These are phyloP conservation scores for Pandemis heparana DNA, from an alignment of 2,888 invertebrate species.

Conservation along the genomic window DNA sequence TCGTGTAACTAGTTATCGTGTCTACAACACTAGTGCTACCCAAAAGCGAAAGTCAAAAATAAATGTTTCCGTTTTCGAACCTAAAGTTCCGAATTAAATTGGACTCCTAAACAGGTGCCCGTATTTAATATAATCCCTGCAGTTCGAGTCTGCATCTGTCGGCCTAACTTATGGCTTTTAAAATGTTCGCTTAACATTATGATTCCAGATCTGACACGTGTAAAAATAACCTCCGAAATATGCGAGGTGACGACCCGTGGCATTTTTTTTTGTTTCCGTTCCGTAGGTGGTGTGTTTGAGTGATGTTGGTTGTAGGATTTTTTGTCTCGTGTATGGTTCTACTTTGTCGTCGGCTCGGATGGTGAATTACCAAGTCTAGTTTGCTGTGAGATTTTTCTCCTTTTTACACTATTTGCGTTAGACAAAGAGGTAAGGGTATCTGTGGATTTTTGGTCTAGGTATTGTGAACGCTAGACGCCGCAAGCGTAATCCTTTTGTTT, in stretches of 20 bases:
- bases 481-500: no score
- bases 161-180: slow-evolving; percentile 66
- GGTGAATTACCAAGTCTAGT: background rate
- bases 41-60: slow-evolving; percentile 52
- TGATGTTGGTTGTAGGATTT: slow-evolving; percentile 21
- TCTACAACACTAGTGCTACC: no score
- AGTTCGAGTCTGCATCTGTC: slow-evolving; percentile 66
- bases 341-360: slow-evolving; percentile 7
- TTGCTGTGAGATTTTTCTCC: background rate
- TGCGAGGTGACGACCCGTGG: slow-evolving; percentile 65
- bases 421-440: background rate
- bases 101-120: slow-evolving; percentile 78
- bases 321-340: slow-evolving; percentile 8
- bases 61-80: slow-evolving; percentile 72
- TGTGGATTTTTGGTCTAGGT: no score
- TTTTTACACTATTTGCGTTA: background rate
- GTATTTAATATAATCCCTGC: slow-evolving; percentile 78
- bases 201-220: slow-evolving; percentile 69
- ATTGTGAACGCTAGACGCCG: no score
- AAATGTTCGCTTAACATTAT: slow-evolving; percentile 67
- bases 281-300: slow-evolving; percentile 28
- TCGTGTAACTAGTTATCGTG: no score
- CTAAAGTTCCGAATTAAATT: slow-evolving; percentile 60
- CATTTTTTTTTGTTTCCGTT: slow-evolving; percentile 56
- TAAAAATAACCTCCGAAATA: slow-evolving; percentile 64